Evolutionary conservation across 2,888 invertebrate genomes (phyloP).

Genomic region (Leptodirus hochenwartii): DNA sequence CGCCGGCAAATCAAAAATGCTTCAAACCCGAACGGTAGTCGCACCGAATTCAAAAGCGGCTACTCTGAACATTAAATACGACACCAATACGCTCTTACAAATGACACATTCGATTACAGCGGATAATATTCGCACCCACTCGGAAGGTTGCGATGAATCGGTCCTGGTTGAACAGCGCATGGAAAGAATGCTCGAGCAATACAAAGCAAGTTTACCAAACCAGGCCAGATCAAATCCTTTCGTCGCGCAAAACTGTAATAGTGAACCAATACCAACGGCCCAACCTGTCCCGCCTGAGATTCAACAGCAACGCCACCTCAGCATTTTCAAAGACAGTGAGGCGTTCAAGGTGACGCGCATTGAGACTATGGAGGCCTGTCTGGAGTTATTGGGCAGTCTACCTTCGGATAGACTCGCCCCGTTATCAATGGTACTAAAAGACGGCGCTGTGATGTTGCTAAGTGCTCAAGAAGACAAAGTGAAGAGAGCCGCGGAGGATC

Average conservation of each 20-base stretch:
- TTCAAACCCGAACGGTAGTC: slow-evolving; percentile 15
- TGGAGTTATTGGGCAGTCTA: slow-evolving; percentile 42
- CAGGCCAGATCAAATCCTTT: slow-evolving; percentile 13
- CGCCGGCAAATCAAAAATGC: slow-evolving; percentile 18
- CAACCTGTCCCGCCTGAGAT: slow-evolving; percentile 67
- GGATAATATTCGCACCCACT: slow-evolving; percentile 12
- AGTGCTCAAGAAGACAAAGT: slow-evolving; percentile 25
- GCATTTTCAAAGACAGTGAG: slow-evolving; percentile 76
- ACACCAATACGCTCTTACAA: slow-evolving; percentile 25
- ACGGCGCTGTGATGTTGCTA: slow-evolving; percentile 24
- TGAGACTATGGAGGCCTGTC: slow-evolving; percentile 68
- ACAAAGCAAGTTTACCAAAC: slow-evolving; percentile 25
- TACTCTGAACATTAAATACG: slow-evolving; percentile 19
- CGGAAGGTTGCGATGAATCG: slow-evolving; percentile 17
- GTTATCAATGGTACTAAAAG: slow-evolving; percentile 24
- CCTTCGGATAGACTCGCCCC: slow-evolving; percentile 24
- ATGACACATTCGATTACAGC: slow-evolving; percentile 16
- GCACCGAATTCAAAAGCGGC: slow-evolving; percentile 5
- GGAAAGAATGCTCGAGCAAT: slow-evolving; percentile 31
- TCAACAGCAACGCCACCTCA: slow-evolving; percentile 61
- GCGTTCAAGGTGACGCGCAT: slow-evolving; percentile 70
- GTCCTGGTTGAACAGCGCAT: slow-evolving; percentile 28
- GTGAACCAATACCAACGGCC: slow-evolving; percentile 30
- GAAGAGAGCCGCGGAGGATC: slow-evolving; percentile 22
- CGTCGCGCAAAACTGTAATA: slow-evolving; percentile 10